Evolutionary conservation across 2,797 vertebrate genomes (phyloP), one percentile per base, ranked within the genome.

Genomic region (Dromococcyx pavoninus): DNA sequence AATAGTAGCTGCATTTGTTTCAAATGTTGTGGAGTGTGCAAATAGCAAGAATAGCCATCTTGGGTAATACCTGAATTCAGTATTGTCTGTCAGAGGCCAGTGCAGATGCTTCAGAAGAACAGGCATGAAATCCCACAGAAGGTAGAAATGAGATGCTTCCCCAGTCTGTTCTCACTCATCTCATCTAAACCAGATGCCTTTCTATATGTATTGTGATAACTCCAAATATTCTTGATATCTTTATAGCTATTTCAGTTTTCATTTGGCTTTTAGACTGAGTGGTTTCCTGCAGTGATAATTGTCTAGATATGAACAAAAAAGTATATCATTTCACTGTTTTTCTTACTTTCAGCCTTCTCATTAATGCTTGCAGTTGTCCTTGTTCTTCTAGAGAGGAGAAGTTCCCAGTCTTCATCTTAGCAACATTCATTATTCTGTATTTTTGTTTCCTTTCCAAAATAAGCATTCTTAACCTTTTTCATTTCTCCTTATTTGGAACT

Each of bases 381-480:
- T 89, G 41, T 74, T 74, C 80, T 89, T 89, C 28, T 62, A 39
- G 39, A 56, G 33, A 80, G 32, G 58, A 86, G 61, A 94, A 91
- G 72, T 93, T 88, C 37, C n/a, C 65, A 66, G 51, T 95, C 61
- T 88, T 83, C 62, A 56, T 72, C 65, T 88, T 50, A 37, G 28
- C 72, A 83, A 83, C 61, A 72, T 51, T 93, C 57, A 46, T 92
- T 91, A 77, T 69, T 89, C 21, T 67, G 96, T 81, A 7, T 82
- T 57, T 82, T 85, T 89, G 22, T 83, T 91, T 93, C 79, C 37
- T 85, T 93, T 48, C 28, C 46, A 50, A 84, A 95, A 87, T 51
- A 79, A 91, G 32, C 27, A 65, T 89, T 93, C 37, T 61, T 87
- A 83, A 71, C 11, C 22, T 82, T 82, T 91, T 95, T 67, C 51